phyloP scores from a whole-genome alignment of 1,140 invertebrate species.

The Heliconius melpomene region DNA sequence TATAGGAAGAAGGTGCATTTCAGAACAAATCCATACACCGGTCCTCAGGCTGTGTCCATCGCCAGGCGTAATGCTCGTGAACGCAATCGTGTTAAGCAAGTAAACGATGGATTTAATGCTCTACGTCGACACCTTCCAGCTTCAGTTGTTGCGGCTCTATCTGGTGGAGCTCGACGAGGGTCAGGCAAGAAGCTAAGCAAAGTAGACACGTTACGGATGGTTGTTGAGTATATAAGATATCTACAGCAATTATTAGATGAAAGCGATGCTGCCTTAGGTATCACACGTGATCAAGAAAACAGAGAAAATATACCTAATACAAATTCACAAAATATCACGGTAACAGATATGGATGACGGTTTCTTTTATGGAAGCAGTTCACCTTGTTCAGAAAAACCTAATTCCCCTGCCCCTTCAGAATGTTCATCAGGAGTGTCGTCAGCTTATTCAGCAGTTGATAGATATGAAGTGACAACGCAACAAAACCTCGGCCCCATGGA shows the following conservation, averaged over 20 bases:
- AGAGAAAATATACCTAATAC: constrained; percentile 73
- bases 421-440: constrained; percentile 83
- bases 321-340: constrained; percentile 58
- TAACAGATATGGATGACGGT: constrained; percentile 75
- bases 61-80: constrained; percentile 95
- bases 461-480: constrained; percentile 76
- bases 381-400: constrained; percentile 84
- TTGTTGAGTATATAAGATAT: constrained; percentile 96
- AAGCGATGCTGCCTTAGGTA: constrained; percentile 76
- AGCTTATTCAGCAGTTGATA: constrained; percentile 73
- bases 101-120: constrained; percentile 96
- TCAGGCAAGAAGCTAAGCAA: constrained; percentile 95
- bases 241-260: constrained; percentile 92
- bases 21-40: constrained; percentile 82
- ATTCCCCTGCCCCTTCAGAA: constrained; percentile 88
- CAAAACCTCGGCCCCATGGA: constrained; percentile 85
- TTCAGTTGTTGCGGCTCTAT: constrained; percentile 87
- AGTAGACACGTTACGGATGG: constrained; percentile 96
- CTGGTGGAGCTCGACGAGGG: constrained; percentile 84
- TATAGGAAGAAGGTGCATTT: constrained; percentile 89
- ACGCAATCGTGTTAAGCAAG: constrained; percentile 96
- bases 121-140: constrained; percentile 92
- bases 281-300: constrained; percentile 71
- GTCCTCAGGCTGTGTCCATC: constrained; percentile 90
- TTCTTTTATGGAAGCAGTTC: constrained; percentile 76